phyloP scores from a whole-genome alignment of 2,888 invertebrate genomes.

The Gnatocerus cornutus region DNA sequence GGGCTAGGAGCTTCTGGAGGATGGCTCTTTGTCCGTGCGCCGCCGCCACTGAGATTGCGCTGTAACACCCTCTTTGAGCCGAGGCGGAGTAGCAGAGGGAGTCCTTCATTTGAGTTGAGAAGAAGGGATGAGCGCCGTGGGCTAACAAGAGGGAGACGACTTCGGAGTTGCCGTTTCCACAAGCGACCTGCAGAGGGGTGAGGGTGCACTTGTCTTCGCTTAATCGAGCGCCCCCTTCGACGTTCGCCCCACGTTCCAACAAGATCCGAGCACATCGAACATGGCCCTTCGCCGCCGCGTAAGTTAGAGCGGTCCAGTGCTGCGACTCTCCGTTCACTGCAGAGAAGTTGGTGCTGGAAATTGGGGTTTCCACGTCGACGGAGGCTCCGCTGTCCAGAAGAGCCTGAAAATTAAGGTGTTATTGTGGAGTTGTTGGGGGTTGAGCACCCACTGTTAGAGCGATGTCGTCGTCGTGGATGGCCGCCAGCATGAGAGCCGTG shows the following conservation, averaged over 20 bases:
- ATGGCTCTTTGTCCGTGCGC: slow-evolving; percentile 89
- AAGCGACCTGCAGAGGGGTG: slow-evolving; percentile 90
- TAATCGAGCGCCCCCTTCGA: slow-evolving; percentile 88
- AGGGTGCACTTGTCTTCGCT: slow-evolving; percentile 90
- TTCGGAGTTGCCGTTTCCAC: slow-evolving; percentile 85
- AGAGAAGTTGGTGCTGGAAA: slow-evolving; percentile 70
- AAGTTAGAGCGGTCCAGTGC: slow-evolving; percentile 92
- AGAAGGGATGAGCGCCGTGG: slow-evolving; percentile 91
- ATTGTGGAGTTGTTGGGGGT: not conserved
- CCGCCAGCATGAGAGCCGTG: slow-evolving; percentile 88
- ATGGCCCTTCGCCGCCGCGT: slow-evolving; percentile 80
- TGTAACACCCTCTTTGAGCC: slow-evolving; percentile 90
- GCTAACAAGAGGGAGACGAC: slow-evolving; percentile 86
- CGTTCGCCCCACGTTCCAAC: slow-evolving; percentile 86
- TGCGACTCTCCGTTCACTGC: slow-evolving; percentile 80
- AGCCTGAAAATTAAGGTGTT: slow-evolving; percentile 57
- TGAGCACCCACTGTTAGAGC: slow-evolving; percentile 76
- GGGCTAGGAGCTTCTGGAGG: slow-evolving; percentile 84
- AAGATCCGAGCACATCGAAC: slow-evolving; percentile 75
- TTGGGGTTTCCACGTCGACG: slow-evolving; percentile 87
- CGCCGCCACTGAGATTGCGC: slow-evolving; percentile 92
- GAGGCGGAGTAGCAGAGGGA: slow-evolving; percentile 89
- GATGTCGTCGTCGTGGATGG: slow-evolving; percentile 85
- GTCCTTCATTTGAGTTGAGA: slow-evolving; percentile 88
- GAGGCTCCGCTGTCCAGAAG: slow-evolving; percentile 84